Conservation (phyloP, 2,113 vertebrate genomes). For the Ceratotherium simum region DNA sequence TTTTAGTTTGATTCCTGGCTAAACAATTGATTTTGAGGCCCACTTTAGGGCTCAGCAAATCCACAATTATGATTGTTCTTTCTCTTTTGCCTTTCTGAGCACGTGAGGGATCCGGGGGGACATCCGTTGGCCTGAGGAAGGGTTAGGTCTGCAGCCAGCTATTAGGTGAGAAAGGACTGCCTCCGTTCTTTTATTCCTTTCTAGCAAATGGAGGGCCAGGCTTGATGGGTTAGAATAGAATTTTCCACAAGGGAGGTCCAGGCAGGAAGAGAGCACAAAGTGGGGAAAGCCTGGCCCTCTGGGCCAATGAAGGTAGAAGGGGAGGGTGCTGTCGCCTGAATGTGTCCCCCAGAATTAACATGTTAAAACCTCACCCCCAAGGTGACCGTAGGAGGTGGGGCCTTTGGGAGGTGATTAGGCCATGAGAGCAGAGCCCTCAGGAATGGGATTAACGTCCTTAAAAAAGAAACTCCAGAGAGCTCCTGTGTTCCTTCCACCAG, state of each 20-base stretch:
- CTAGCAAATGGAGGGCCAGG: fast-evolving
- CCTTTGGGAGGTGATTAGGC: not conserved
- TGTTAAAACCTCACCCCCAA: not conserved
- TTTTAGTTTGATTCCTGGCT: not conserved
- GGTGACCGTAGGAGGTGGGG: not conserved
- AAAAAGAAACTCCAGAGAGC: not conserved
- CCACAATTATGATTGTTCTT: not conserved
- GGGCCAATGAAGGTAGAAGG: not conserved
- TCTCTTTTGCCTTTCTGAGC: not conserved
- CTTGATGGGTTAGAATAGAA: not conserved
- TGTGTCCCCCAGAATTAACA: not conserved
- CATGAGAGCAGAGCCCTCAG: not conserved
- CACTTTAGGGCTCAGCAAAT: not conserved
- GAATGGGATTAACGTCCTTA: not conserved
- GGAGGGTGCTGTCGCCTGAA: not conserved
- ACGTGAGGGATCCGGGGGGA: not conserved
- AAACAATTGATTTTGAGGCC: not conserved
- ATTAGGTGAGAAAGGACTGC: fast-evolving
- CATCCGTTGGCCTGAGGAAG: not conserved
- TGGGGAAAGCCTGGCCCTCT: not conserved
- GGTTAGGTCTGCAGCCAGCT: fast-evolving
- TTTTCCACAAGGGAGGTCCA: not conserved
- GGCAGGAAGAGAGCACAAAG: not conserved
- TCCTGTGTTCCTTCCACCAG: too few relatives aligned
- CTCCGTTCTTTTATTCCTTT: not conserved